Evolutionary conservation across 1,140 invertebrate genomes (phyloP), one percentile per base, ranked within the genome.

Genomic region (Micrasema minimum): DNA sequence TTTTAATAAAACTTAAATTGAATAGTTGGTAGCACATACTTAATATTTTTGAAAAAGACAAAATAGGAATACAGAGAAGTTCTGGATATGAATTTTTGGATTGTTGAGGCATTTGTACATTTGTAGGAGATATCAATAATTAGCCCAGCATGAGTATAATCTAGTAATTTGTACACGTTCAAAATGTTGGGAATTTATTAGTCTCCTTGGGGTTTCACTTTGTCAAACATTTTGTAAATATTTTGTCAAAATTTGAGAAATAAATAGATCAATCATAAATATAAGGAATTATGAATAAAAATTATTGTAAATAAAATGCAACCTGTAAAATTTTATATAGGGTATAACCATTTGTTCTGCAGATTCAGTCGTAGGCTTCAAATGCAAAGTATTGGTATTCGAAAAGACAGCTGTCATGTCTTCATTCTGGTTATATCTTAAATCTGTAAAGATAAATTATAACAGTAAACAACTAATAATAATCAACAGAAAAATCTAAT

Each of bases 251-350:
- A 62, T 20, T 23, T n/a, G 9, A 62, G 22, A 62, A 43, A 37
- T 62, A 1, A 37, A 9, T 16, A 14, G 10, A 43, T 41, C 18
- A 23, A 38, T 35, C 23, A 57, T 3, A 11, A 18, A 41, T 35
- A 11, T 18, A 16, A 18, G 18, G n/a, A 7, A 35, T 20, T 57
- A 14, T 16, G 35, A 16, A 16, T 12, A 38, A 20, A 41, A n/a
- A 62, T n/a, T 64, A 64, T 23, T 53, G n/a, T 66, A 43, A 50
- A 9, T 11, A 55, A 11, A 20, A 35, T 53, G 16, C 20, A 46
- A 73, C 72, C 66, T 69, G 48, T 57, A 73, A 46, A 69, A 69
- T 38, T 73, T 43, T 22, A 73, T 66, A 43, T 61, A 66, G 18
- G 69, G 66, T 5, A 73, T 69, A 18, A 48, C 41, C 9, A 45